Evolutionary conservation across 35 echinoderm and acorn worm genomes (phyloP).

Genomic region (Lytechinus pictus): DNA sequence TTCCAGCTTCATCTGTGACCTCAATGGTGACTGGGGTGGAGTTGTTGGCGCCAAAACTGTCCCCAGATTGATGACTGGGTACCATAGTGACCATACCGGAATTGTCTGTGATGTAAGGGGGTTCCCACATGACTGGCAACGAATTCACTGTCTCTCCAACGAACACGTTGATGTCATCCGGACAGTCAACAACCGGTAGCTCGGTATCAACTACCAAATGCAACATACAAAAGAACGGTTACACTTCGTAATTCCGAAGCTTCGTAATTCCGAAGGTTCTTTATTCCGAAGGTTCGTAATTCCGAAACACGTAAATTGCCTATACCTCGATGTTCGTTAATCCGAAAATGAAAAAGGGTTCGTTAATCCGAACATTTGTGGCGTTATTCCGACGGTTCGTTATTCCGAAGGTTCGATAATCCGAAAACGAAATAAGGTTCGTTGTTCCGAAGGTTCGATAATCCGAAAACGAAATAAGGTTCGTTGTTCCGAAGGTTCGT

Average conservation of each 20-base stretch:
- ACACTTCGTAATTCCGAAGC: background rate
- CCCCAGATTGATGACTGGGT: background rate
- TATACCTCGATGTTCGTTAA: too few relatives aligned
- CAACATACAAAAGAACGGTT: background rate
- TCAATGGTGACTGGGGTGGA: background rate
- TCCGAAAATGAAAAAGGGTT: too few relatives aligned
- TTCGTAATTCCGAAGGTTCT: too few relatives aligned
- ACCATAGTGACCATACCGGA: background rate
- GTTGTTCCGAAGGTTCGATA: too few relatives aligned
- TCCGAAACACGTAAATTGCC: too few relatives aligned
- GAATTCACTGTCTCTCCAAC: background rate
- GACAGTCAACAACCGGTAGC: background rate
- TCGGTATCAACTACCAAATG: slow-evolving; percentile 12
- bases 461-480: too few relatives aligned
- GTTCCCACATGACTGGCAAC: background rate
- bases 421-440: too few relatives aligned
- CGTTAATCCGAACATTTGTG: too few relatives aligned
- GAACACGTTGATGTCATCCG: background rate
- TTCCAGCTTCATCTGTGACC: slow-evolving; percentile 6
- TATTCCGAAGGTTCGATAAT: too few relatives aligned
- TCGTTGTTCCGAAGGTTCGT: too few relatives aligned
- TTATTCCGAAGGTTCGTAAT: too few relatives aligned
- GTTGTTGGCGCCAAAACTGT: background rate
- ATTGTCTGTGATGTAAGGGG: background rate
- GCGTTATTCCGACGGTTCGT: too few relatives aligned